Base-by-base conservation (phyloP, 2,797 vertebrate species). In the Tarsius wallacei region DNA sequence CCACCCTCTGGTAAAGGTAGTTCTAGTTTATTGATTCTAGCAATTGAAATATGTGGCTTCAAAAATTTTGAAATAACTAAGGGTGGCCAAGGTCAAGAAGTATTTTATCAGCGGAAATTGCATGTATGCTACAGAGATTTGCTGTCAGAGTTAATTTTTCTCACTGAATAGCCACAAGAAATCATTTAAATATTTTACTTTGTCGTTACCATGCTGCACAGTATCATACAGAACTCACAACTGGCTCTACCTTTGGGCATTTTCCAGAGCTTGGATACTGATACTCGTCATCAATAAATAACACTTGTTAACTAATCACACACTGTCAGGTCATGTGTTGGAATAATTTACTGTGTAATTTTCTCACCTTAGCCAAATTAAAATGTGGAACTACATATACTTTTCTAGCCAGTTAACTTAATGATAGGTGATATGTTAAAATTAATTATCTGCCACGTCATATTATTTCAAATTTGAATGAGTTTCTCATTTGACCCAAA, bases 171-270 rank as follows among this genome's bases (percentile, higher is more conserved):
- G 33, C 33, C 36, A 91, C 11, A 93, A 66, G 76, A 85, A 96
- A 88, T 96, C 61, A 73, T 95, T 98, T 96, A 94, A 98, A 96
- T 98, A 92, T 98, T 97, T 98, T 91, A 66, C 21, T 96, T 74
- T 96, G 17, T 93, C 87, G 93, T 77, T n/a, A 96, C 15, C 11
- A 82, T 24, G n/a, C 85, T 51, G 17, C 8, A 64, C 1, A 42
- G 14, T 55, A 87, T 89, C 31, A 68, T 19, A 47, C 19, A 85
- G 42, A 73, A 93, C 42, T 89, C 47, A 76, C 22, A 82, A 47
- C 7, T 47, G 22, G 22, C 17, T 71, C 76, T 64, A 81, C 31
- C 95, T 89, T 55, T 9, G 91, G 87, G 49, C 51, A 87, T 93
- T 97, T 97, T 93, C 87, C 49, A 53, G 83, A 87, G 47, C 55